These are phyloP conservation scores for Diarsia dahlii DNA, from an alignment of 2,888 invertebrate genomes.

Conservation along the genomic window DNA sequence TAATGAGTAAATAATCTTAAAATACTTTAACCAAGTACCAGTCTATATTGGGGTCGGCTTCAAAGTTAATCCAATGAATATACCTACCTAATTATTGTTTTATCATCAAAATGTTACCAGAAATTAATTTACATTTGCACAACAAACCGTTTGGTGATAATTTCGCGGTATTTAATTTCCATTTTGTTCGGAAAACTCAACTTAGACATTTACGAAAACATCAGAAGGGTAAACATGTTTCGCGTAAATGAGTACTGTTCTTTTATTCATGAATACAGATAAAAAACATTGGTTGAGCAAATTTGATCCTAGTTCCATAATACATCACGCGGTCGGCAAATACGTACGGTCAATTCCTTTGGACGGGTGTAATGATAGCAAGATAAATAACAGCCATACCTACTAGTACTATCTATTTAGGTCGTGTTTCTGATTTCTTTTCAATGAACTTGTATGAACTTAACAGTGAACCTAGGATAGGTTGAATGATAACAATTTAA, in stretches of 20 bases:
- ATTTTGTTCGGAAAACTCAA: conserved; percentile 32
- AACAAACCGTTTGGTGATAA: neutral
- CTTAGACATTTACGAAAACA: conserved; percentile 42
- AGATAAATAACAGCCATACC: conserved; percentile 42
- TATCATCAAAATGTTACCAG: neutral
- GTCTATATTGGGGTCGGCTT: neutral
- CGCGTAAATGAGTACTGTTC: conserved; percentile 57
- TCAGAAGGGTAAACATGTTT: conserved; percentile 48
- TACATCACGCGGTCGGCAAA: conserved; percentile 48
- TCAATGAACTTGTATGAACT: neutral
- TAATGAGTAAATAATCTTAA: neutral
- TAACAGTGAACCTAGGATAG: no score
- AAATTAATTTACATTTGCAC: neutral
- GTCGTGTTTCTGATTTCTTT: neutral
- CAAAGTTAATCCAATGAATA: neutral
- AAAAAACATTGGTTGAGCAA: conserved; percentile 62
- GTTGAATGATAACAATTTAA: no score
- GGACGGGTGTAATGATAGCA: conserved; percentile 28
- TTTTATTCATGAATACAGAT: conserved; percentile 63
- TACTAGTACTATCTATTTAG: conserved; percentile 28
- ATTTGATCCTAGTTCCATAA: conserved; percentile 59
- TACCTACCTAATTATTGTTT: no score
- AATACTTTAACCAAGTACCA: neutral
- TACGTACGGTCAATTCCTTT: conserved; percentile 40
- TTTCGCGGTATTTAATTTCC: conserved; percentile 8